phyloP scores from a whole-genome alignment of 2,888 invertebrate species.

The Synanthedon myopaeformis region DNA sequence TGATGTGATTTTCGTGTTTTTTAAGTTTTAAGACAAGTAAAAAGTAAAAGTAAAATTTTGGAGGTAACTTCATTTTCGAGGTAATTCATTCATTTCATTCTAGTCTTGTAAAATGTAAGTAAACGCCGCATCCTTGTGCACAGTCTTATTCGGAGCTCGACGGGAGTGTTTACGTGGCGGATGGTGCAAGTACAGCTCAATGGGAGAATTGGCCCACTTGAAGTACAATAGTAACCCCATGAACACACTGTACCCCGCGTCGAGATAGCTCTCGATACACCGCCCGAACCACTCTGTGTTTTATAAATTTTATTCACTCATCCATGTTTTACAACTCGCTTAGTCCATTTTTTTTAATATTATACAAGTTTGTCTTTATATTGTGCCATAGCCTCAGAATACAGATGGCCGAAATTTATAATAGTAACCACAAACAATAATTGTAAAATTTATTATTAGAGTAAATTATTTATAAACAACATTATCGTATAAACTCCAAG shows the following conservation, averaged over 20 bases:
- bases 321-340: no score
- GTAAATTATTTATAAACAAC: no score
- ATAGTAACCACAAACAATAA: no score
- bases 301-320: not conserved
- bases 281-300: not conserved
- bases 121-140: constrained; percentile 26
- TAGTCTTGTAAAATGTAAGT: not conserved
- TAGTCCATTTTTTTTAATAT: no score
- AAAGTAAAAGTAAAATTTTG: no score
- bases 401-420: constrained; percentile 3
- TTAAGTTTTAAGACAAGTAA: no score
- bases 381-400: not conserved
- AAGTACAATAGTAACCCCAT: constrained; percentile 33
- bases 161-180: constrained; percentile 52
- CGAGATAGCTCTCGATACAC: constrained; percentile 32
- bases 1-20: no score
- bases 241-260: constrained; percentile 13
- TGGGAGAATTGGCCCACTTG: constrained; percentile 66
- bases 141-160: constrained; percentile 8
- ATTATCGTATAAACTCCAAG: no score
- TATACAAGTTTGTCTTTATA: no score
- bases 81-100: no score
- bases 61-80: no score
- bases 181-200: constrained; percentile 54
- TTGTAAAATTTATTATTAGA: no score